phyloP scores from a whole-genome alignment of 2,113 vertebrate genomes.

The Riparia riparia region DNA sequence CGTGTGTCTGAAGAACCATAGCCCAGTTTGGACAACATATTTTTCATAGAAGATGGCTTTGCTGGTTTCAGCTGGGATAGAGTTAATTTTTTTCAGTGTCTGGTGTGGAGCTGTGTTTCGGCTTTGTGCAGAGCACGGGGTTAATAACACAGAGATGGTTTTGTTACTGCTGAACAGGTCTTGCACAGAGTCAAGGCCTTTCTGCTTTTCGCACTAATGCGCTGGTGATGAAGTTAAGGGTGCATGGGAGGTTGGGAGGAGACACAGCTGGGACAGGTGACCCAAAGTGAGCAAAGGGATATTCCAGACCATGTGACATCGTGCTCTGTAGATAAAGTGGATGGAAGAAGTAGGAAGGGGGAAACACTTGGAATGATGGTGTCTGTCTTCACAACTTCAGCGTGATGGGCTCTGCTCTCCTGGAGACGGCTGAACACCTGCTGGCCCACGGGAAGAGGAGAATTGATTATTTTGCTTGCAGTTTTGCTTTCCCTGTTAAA shows the following conservation, averaged over 20 bases:
- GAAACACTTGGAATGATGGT: too few relatives aligned
- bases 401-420: neutral
- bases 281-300: too few relatives aligned
- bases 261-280: neutral
- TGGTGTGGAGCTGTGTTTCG: neutral
- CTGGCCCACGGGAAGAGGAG: fast-evolving
- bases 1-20: neutral
- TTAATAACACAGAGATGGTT: neutral
- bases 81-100: neutral
- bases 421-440: neutral
- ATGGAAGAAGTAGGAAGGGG: neutral
- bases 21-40: neutral
- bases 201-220: neutral
- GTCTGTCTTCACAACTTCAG: fast-evolving
- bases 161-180: neutral
- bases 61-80: neutral
- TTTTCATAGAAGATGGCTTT: neutral
- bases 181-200: neutral
- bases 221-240: neutral
- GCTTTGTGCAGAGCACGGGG: neutral
- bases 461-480: neutral
- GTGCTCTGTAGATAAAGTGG: neutral
- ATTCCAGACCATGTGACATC: neutral
- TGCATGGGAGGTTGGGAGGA: neutral
- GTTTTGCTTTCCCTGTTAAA: neutral